phyloP scores from a whole-genome alignment of 1,140 invertebrate species.

The Drosophila mayri region DNA sequence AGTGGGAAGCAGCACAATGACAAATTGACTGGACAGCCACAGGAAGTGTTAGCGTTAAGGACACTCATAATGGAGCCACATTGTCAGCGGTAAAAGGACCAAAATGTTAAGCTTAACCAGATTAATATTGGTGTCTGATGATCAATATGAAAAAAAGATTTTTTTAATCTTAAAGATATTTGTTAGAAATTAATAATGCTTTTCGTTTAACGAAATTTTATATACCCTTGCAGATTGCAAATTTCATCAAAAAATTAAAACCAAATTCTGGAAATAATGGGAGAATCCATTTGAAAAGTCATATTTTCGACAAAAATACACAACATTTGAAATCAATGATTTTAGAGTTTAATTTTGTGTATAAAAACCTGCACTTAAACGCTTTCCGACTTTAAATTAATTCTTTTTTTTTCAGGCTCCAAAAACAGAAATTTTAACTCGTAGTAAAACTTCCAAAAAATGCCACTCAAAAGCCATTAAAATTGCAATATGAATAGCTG shows the following conservation, averaged over 20 bases:
- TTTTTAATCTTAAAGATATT: not conserved
- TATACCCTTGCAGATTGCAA: no score
- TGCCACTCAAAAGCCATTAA: conserved; percentile 10
- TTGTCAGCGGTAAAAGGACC: not conserved
- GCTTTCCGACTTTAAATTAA: no score
- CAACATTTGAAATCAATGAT: no score
- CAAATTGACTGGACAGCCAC: conserved; percentile 48
- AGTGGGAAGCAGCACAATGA: conserved; percentile 32
- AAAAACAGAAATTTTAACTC: not conserved
- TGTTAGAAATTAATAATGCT: not conserved
- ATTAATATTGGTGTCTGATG: not conserved
- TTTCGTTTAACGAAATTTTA: no score
- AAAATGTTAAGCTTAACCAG: not conserved
- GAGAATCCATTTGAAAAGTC: no score
- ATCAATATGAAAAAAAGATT: not conserved
- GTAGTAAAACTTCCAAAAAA: not conserved
- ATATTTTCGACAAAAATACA: no score
- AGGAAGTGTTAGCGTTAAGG: not conserved
- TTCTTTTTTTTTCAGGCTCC: no score
- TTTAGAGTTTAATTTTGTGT: no score
- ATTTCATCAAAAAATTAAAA: no score
- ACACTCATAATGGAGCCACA: no score
- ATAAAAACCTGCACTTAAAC: no score
- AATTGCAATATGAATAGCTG: conserved; percentile 30
- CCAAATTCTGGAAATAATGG: no score